Evolutionary conservation across 2,113 vertebrate genomes (phyloP).

Genomic region (Hystrix brachyura): DNA sequence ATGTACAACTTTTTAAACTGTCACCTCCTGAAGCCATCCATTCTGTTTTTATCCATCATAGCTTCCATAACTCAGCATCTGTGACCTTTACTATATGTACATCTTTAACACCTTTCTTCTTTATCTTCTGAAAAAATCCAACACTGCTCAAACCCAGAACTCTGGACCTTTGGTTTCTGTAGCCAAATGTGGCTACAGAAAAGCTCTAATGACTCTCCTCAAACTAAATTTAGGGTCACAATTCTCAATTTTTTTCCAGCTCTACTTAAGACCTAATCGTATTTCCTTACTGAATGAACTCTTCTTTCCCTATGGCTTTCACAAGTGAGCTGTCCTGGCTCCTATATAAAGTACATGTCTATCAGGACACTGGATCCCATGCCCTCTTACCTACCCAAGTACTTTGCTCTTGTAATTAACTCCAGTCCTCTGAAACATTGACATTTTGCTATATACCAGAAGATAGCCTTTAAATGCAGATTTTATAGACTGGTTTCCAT

Average conservation of each 20-base stretch:
- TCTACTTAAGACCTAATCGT: not conserved
- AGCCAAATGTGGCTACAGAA: not conserved
- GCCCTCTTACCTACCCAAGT: not conserved
- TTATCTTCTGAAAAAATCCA: not conserved
- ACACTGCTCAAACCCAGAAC: not conserved
- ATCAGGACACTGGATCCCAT: not conserved
- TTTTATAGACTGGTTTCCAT: not conserved
- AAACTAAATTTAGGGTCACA: not conserved
- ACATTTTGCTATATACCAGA: not conserved
- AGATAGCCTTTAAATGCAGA: not conserved
- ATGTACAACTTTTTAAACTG: not conserved
- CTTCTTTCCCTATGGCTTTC: not conserved
- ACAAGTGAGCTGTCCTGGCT: not conserved
- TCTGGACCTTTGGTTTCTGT: not conserved
- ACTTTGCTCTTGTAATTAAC: not conserved
- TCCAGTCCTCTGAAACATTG: not conserved
- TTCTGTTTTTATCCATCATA: not conserved
- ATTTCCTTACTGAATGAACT: not conserved
- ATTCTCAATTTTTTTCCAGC: not conserved
- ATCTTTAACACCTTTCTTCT: not conserved
- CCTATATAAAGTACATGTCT: not conserved
- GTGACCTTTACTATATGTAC: not conserved
- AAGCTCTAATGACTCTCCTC: not conserved
- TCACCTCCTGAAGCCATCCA: not conserved
- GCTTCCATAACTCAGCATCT: not conserved